These are phyloP conservation scores for Balaenoptera acutorostrata DNA, from an alignment of 2,113 vertebrate genomes.

Conservation along the genomic window DNA sequence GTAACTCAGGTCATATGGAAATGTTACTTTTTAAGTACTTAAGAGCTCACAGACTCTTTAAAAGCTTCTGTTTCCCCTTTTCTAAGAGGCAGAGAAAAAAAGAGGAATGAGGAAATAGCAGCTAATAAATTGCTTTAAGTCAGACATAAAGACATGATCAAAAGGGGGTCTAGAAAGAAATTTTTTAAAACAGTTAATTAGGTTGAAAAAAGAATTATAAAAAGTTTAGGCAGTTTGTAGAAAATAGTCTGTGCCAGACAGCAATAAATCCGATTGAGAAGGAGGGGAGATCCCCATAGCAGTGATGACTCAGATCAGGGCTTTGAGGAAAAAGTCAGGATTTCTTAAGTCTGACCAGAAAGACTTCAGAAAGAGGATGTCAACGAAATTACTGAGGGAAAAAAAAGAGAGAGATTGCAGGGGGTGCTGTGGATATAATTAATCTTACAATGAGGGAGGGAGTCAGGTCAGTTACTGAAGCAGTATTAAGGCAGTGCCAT, in stretches of 20 bases:
- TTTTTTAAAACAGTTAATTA: neutral
- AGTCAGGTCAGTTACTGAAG: neutral
- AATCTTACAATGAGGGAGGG: neutral
- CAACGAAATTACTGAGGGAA: neutral
- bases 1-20: neutral
- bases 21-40: slow-evolving; percentile 2
- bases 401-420: neutral
- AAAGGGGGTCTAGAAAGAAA: neutral
- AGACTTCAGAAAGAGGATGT: neutral
- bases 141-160: neutral
- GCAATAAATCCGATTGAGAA: neutral
- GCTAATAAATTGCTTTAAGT: slow-evolving; percentile 7
- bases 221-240: neutral
- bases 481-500: neutral
- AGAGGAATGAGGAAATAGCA: neutral
- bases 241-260: neutral
- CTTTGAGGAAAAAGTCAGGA: neutral
- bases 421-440: neutral
- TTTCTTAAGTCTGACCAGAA: neutral
- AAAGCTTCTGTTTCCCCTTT: neutral
- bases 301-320: neutral
- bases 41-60: neutral
- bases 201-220: neutral
- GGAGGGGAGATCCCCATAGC: neutral
- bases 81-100: neutral